Base-by-base conservation (phyloP, 2,797 vertebrate genomes). In the Rhynchotus rufescens region DNA sequence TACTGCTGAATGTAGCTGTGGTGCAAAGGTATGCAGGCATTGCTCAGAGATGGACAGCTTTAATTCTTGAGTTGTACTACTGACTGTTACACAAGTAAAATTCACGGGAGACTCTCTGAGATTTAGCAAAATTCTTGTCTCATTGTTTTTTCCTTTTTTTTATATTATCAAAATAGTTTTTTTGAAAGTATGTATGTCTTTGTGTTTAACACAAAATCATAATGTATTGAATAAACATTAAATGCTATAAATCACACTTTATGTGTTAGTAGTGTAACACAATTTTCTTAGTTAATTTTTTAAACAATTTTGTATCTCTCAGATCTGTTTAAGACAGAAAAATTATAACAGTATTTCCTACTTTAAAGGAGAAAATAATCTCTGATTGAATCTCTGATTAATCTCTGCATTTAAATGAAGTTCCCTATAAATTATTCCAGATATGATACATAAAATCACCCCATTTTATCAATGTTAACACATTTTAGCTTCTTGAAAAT, bases 331-430 rank as follows among this genome's bases (percentile, higher is more conserved):
- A 64, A 80, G 16, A 77, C 40, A 83, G 25, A 47, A 91, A 54
- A 91, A 66, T 10, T 62, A 38, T 17, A 28, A 61, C 32, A 54
- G 28, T 72, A 20, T 69, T 84, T 86, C 54, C 38, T 64, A 28
- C 47, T 84, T 89, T 32, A 66, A 76, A 84, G 19, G 21, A 64
- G 60, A 86, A 91, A 91, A 92, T 61, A 68, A 91, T 81, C 59
- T 84, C 62, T 94, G 80, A 92, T 84, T 93, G 92, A 87, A 90
- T 83, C 28, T 78, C 71, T 91, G 86, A 90, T 88, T 86, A 69
- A 76, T 88, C 26, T 80, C 45, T 89, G 75, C 64, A 76, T 93
- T 89, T 91, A 76, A 89, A 86, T 87, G n/a, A 86, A 51, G 15
- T 65, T 95, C 91, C 60, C 80, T 81, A 64, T 30, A 79, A 89